Conservation (phyloP, 2,113 vertebrate genomes). For the Cochlearius cochlearius region DNA sequence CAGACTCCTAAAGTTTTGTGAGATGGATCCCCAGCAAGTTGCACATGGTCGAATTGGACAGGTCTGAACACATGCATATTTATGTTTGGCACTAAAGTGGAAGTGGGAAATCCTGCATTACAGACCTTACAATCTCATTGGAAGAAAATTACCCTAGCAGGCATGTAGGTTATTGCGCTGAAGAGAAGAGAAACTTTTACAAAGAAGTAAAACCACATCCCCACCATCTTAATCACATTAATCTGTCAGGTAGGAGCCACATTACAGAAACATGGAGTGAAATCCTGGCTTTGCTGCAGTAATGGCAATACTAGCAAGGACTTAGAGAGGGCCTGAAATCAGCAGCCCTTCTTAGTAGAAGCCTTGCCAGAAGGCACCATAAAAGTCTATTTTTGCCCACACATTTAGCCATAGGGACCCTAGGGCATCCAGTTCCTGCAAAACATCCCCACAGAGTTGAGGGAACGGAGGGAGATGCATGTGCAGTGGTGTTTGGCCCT, state of each 20-base stretch:
- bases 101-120: neutral
- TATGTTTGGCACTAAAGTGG: neutral
- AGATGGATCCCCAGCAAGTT: neutral
- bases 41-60: neutral
- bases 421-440: neutral
- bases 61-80: neutral
- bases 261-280: neutral
- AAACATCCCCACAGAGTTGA: neutral
- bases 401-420: neutral
- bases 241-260: neutral
- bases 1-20: neutral
- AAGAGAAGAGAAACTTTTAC: neutral
- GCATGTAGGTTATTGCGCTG: neutral
- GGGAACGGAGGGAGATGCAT: neutral
- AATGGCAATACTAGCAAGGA: neutral
- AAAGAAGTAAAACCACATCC: neutral
- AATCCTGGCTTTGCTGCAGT: neutral
- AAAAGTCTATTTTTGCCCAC: neutral
- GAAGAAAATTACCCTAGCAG: neutral
- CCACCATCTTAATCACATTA: neutral
- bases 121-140: neutral
- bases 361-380: neutral
- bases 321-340: neutral
- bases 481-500: neutral
- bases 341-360: neutral